These are phyloP conservation scores for Drosophila ogumai DNA, from an alignment of 1,140 invertebrate species.

Conservation along the genomic window DNA sequence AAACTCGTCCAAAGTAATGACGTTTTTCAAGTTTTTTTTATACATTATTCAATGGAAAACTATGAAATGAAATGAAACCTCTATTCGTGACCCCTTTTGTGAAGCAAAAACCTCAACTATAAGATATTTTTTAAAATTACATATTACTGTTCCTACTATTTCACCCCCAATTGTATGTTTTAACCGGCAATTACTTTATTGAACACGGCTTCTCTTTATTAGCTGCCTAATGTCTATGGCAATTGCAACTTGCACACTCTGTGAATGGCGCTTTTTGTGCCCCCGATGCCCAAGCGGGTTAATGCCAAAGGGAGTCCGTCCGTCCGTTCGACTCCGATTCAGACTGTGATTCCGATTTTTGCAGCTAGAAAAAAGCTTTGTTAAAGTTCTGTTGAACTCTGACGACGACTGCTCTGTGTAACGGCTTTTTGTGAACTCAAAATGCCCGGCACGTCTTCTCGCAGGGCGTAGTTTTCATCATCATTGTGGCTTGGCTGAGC, in stretches of 20 bases:
- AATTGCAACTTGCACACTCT: constrained; percentile 15
- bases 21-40: neutral
- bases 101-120: neutral
- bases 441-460: constrained; percentile 52
- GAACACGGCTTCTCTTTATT: constrained; percentile 32
- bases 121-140: neutral
- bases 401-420: constrained; percentile 34
- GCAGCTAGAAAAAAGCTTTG: constrained; percentile 33
- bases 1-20: neutral
- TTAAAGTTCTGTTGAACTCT: constrained; percentile 45
- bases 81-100: neutral
- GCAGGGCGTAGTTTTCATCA: constrained; percentile 57
- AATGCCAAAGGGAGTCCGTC: constrained; percentile 39
- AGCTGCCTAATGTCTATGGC: constrained; percentile 21
- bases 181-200: constrained; percentile 28
- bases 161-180: neutral
- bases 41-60: neutral
- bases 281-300: constrained; percentile 47
- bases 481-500: constrained; percentile 15
- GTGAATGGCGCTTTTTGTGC: constrained; percentile 29
- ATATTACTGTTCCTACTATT: neutral
- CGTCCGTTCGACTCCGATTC: neutral
- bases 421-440: constrained; percentile 47
- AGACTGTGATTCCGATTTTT: constrained; percentile 10
- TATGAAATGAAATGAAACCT: no score